Conservation (phyloP, 2,797 vertebrate genomes). For the Gobio occitaniae region DNA sequence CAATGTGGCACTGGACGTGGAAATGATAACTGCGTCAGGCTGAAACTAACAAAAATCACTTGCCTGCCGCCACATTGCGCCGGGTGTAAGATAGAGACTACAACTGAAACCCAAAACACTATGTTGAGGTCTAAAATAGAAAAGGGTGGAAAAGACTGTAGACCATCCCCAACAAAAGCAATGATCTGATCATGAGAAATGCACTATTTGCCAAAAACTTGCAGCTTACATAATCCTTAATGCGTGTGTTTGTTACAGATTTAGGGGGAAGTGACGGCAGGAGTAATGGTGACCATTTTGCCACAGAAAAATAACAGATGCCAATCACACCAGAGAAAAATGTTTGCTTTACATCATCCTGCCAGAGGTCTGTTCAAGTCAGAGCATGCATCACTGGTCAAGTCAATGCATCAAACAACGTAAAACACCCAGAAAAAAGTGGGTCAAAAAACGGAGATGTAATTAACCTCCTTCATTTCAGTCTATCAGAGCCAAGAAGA, state of each 20-base stretch:
- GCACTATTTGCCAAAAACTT: conserved; percentile 6
- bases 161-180: background rate
- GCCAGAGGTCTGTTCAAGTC: conserved; percentile 17
- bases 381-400: background rate
- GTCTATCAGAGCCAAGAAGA: conserved; percentile 1
- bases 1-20: too few species aligned
- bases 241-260: conserved; percentile 2
- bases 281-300: background rate
- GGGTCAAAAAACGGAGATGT: background rate
- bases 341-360: conserved; percentile 16
- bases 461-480: conserved; percentile 26
- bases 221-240: background rate
- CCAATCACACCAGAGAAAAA: conserved; percentile 14
- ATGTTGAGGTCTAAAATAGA: background rate
- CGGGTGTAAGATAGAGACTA: too few species aligned
- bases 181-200: conserved; percentile 9
- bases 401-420: conserved; percentile 14
- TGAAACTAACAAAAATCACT: too few species aligned
- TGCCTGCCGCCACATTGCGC: too few species aligned
- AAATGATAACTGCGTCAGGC: too few species aligned
- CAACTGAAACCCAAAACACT: background rate
- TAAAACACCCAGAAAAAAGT: conserved; percentile 24
- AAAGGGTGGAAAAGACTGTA: background rate
- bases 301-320: conserved; percentile 11
- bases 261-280: background rate